Percentiles rank a stretch among this genome's conserved stretches.
Conservation (phyloP, 2,797 vertebrate genomes). For the Propithecus perrieri region DNA sequence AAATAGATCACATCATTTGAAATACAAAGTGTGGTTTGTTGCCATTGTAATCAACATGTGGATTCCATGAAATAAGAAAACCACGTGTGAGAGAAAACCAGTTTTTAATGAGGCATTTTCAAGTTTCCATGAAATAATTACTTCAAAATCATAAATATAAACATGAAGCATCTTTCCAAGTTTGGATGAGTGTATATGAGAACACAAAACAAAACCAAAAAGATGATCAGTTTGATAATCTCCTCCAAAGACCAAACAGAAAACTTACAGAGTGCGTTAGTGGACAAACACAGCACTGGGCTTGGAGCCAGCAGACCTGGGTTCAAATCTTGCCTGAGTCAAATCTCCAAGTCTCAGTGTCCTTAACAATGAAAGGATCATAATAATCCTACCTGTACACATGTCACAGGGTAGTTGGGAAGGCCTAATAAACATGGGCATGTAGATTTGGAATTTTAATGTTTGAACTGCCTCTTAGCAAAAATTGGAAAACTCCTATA, state of each 20-base stretch:
- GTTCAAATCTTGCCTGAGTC: background rate
- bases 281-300: background rate
- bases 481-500: background rate
- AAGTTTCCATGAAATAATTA: constrained; percentile 10
- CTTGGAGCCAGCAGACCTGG: background rate
- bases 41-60: background rate
- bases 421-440: background rate
- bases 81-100: background rate
- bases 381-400: background rate
- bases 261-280: background rate
- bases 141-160: background rate
- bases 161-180: background rate
- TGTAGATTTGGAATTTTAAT: background rate
- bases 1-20: background rate
- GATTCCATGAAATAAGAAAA: constrained; percentile 30
- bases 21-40: background rate
- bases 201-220: background rate
- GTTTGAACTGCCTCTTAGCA: background rate
- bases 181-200: background rate
- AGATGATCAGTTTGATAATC: background rate
- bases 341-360: background rate
- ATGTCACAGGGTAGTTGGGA: background rate
- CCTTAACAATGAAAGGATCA: background rate
- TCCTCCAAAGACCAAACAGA: background rate
- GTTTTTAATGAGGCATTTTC: constrained; percentile 41